Percentiles rank a stretch among this genome's conserved stretches.
Evolutionary conservation across 2,797 vertebrate genomes (phyloP).

Genomic region (Crax fasciolata): DNA sequence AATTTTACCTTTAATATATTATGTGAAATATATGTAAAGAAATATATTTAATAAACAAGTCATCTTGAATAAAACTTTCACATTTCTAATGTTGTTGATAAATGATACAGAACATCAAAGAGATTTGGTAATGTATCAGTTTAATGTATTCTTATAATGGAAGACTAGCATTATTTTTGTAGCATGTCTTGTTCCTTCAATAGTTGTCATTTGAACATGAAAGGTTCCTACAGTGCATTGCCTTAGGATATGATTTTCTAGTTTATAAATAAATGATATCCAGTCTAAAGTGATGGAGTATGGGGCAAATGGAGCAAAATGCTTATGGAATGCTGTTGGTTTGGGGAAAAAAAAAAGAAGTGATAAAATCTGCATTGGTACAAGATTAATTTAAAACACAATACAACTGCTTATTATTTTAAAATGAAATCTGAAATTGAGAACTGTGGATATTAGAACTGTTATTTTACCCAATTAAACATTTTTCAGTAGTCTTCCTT

Average conservation of each 20-base stretch:
- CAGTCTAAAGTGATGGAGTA: constrained; percentile 41
- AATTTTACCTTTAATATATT: constrained; percentile 50
- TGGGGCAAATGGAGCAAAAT: constrained; percentile 33
- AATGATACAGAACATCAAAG: constrained; percentile 62
- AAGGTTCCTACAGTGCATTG: constrained; percentile 53
- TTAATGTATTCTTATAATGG: constrained; percentile 64
- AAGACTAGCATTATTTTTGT: constrained; percentile 67
- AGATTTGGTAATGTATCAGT: constrained; percentile 55
- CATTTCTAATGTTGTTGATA: constrained; percentile 58
- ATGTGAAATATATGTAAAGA: constrained; percentile 25
- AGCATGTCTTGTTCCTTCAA: constrained; percentile 62
- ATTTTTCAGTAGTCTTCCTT: neutral
- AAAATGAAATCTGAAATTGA: constrained; percentile 7
- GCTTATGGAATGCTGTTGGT: constrained; percentile 9
- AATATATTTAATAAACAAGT: constrained; percentile 40
- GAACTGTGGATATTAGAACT: constrained; percentile 10
- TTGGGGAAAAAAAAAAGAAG: neutral
- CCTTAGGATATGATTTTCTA: constrained; percentile 71
- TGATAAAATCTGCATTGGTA: constrained; percentile 36
- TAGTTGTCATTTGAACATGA: constrained; percentile 76
- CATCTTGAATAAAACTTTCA: constrained; percentile 52
- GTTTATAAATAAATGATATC: constrained; percentile 77
- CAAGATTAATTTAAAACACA: neutral
- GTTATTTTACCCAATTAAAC: neutral
- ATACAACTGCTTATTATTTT: neutral